These are phyloP conservation scores for Drosophila picticornis DNA, from an alignment of 2,888 invertebrate species.

Conservation along the genomic window DNA sequence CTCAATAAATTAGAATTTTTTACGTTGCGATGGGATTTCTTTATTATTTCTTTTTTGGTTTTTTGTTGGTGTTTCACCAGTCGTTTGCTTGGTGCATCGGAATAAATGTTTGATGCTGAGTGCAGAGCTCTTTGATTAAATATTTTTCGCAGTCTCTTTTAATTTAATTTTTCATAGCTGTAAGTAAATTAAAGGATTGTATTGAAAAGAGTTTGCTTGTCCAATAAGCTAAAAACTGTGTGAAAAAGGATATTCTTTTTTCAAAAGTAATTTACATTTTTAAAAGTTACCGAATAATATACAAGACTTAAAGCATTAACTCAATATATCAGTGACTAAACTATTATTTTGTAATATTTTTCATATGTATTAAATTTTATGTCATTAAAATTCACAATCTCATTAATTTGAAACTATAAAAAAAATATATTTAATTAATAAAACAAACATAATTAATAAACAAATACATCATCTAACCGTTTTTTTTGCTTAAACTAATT, in stretches of 20 bases:
- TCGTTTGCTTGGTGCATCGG: slow-evolving; percentile 6
- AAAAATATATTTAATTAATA: not conserved
- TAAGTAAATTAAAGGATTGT: not conserved
- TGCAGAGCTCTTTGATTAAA: slow-evolving; percentile 29
- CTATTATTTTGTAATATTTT: not conserved
- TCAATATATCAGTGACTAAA: not conserved
- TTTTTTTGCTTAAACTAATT: not conserved
- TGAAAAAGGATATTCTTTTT: not conserved
- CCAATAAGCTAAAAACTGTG: not conserved
- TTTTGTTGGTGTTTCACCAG: slow-evolving; percentile 7
- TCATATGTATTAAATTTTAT: not conserved
- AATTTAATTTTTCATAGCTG: not conserved
- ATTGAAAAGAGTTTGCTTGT: not conserved
- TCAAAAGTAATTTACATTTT: not conserved
- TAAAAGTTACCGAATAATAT: not conserved
- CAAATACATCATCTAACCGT: not conserved
- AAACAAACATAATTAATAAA: not conserved
- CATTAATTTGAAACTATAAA: not conserved
- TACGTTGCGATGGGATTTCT: slow-evolving; percentile 39
- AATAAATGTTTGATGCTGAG: slow-evolving; percentile 28
- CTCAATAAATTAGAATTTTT: slow-evolving; percentile 74
- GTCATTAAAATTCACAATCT: not conserved
- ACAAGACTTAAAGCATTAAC: not conserved
- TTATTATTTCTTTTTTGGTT: slow-evolving; percentile 3
- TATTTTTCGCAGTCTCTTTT: slow-evolving; percentile 12